Conservation (phyloP, 2,888 invertebrate genomes). For the Hypsopygia costalis region DNA sequence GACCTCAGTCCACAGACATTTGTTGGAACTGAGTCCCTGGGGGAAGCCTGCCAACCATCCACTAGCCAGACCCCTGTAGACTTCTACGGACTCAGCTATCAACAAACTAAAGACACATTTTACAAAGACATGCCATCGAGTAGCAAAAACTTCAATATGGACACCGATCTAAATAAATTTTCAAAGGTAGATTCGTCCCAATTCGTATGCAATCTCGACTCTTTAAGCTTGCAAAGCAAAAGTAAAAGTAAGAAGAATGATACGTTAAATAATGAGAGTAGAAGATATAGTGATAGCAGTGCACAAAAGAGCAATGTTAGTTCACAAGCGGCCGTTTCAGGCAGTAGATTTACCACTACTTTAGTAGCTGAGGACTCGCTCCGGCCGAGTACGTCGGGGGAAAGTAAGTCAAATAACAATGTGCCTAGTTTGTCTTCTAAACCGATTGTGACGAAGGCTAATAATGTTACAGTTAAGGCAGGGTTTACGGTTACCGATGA, state of each 20-base stretch:
- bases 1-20: constrained; percentile 50
- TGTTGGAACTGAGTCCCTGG: constrained; percentile 21
- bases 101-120: constrained; percentile 59
- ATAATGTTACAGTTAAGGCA: constrained; percentile 47
- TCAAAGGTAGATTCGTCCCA: constrained; percentile 39
- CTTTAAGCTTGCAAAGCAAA: constrained; percentile 46
- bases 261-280: constrained; percentile 56
- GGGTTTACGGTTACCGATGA: constrained; percentile 54
- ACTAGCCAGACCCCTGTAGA: constrained; percentile 42
- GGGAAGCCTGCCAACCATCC: constrained; percentile 35
- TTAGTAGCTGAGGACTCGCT: constrained; percentile 55
- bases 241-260: constrained; percentile 43
- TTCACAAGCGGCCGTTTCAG: constrained; percentile 33
- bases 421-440: constrained; percentile 18
- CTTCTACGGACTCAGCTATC: constrained; percentile 55
- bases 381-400: constrained; percentile 40
- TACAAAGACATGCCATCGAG: constrained; percentile 66
- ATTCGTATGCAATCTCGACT: constrained; percentile 42
- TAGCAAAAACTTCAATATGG: constrained; percentile 64
- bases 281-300: constrained; percentile 63
- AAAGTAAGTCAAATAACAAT: constrained; percentile 40
- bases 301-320: constrained; percentile 50
- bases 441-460: constrained; percentile 60
- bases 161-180: constrained; percentile 49
- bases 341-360: constrained; percentile 66